Evolutionary conservation across 2,888 invertebrate genomes (phyloP), one percentile per base, ranked within the genome.

Genomic region (Eristalis pertinax): DNA sequence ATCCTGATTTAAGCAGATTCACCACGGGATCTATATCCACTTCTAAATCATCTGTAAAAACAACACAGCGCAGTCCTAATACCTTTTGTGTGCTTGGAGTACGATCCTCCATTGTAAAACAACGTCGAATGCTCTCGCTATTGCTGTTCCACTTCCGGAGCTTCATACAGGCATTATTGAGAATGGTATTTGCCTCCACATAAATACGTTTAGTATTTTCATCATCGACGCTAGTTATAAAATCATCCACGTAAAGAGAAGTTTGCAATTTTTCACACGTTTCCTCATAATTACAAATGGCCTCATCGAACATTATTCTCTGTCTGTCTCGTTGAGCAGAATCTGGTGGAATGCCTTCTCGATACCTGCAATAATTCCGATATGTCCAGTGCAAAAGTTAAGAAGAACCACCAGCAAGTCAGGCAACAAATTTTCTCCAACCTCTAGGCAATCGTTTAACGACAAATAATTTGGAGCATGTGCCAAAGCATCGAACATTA

Each of bases 361-460:
- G n/a, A 79, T 79, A 15, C 73, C 70, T 64, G 78, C 70, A 22
- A 79, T 67, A 1, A 91, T 56, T 4, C 89, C 89, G 65, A 80
- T 41, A 24, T 38, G 69, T 43, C 62, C 79, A 19, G 76, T 24
- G 38, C 72, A 65, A 35, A 85, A 85, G 65, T 81, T 85, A n/a
- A 85, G 22, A 22, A 86, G 58, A 19, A 82, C 77, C 0, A 69
- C n/a, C 26, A 86, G 67, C 13, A 91, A 60, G 38, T 90, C 86
- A 4, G 89, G 70, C 60, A 90, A 89, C 35, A 90, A 60, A 5
- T 75, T 73, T 4, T 90, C 90, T 1, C 91, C 91, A 5, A 88
- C 73, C 67, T 88, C 72, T 29, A 90, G 86, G 13, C 64, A 22
- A 24, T 89, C 89, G 64, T 90, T 91, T 3, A 90, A 67, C 15